These are phyloP conservation scores for Xanthorhoe designata DNA, from an alignment of 2,888 invertebrate species.

Conservation along the genomic window DNA sequence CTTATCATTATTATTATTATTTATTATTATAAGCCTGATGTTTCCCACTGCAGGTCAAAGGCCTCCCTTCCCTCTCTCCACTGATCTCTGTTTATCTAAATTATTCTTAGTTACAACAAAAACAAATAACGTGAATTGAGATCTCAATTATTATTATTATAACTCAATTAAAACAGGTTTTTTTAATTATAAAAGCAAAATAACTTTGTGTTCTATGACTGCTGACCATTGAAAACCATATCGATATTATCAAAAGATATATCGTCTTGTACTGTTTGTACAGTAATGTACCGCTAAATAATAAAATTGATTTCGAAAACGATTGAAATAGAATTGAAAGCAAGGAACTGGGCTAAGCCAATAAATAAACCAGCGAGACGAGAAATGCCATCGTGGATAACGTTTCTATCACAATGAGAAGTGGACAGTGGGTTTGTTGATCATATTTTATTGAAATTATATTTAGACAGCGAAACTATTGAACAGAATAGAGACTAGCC, in stretches of 20 bases:
- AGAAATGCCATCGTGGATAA: conserved; percentile 26
- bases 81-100: no score
- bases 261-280: conserved; percentile 7
- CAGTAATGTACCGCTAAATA: conserved; percentile 18
- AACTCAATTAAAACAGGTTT: background rate
- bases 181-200: background rate
- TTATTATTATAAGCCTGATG: no score
- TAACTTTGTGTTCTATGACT: background rate
- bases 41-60: no score
- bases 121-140: background rate
- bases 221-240: conserved; percentile 4
- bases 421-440: conserved; percentile 6
- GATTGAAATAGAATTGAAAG: conserved; percentile 39
- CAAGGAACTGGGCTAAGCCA: conserved; percentile 35
- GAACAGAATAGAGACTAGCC: no score
- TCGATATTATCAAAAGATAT: conserved; percentile 8
- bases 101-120: conserved; percentile 2
- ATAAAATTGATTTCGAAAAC: conserved; percentile 29
- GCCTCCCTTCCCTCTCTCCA: no score
- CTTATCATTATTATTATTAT: no score
- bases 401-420: conserved; percentile 27
- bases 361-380: conserved; percentile 36
- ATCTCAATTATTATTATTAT: background rate
- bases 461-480: background rate
- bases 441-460: background rate